Evolutionary conservation across 1,140 invertebrate genomes (phyloP).

Genomic region (Drosophila pandora): DNA sequence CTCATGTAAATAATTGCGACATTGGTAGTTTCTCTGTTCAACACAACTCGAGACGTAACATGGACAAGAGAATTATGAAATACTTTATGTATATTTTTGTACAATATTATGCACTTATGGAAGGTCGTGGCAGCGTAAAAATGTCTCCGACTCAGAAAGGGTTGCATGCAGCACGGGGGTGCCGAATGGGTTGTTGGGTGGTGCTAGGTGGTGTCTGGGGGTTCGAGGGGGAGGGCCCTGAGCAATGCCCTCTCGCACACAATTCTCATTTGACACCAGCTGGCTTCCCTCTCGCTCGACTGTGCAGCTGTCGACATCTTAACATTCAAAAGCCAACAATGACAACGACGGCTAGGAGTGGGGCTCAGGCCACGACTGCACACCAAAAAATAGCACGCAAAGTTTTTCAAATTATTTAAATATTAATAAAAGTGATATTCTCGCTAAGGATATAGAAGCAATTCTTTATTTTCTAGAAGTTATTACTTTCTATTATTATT

Average conservation of each 20-base stretch:
- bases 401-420: background rate
- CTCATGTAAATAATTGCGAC: constrained; percentile 30
- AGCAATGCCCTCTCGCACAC: constrained; percentile 59
- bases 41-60: constrained; percentile 29
- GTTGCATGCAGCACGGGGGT: constrained; percentile 23
- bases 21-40: constrained; percentile 43
- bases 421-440: background rate
- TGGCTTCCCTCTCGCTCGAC: constrained; percentile 50
- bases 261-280: constrained; percentile 70
- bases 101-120: constrained; percentile 74
- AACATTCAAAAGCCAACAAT: constrained; percentile 78
- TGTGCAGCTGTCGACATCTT: constrained; percentile 75
- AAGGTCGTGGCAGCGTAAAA: constrained; percentile 29
- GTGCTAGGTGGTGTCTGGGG: background rate
- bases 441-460: background rate
- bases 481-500: no score
- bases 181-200: constrained; percentile 9
- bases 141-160: constrained; percentile 31
- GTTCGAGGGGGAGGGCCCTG: constrained; percentile 25
- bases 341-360: constrained; percentile 50
- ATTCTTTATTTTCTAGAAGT: no score
- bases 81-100: constrained; percentile 43
- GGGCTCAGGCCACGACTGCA: constrained; percentile 2
- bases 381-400: background rate
- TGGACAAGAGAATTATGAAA: constrained; percentile 46